Conservation (phyloP, 1,140 invertebrate species). For the Brachionus rubens region DNA sequence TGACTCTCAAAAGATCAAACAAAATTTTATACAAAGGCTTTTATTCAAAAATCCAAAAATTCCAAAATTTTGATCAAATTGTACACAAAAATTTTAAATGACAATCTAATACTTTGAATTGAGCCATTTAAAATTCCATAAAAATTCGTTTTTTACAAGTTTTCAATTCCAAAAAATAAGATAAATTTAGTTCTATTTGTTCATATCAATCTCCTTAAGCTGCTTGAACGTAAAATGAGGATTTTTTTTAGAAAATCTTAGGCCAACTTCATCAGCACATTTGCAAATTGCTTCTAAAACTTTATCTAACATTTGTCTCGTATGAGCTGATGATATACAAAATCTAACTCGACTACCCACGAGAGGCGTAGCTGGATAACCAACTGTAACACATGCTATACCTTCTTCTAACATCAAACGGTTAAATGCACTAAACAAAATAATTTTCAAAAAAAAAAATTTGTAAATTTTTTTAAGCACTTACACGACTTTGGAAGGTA, state of each 20-base stretch:
- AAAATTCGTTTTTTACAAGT: too few species aligned
- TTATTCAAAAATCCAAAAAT: too few species aligned
- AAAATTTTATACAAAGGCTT: too few species aligned
- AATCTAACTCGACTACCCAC: constrained; percentile 88
- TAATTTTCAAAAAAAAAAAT: constrained; percentile 28
- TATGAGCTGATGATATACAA: constrained; percentile 91
- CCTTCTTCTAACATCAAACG: constrained; percentile 74
- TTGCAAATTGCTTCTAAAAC: constrained; percentile 71
- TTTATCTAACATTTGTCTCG: constrained; percentile 88
- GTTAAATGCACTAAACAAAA: constrained; percentile 71
- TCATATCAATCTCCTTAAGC: not conserved
- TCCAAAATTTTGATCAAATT: too few species aligned
- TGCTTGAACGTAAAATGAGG: constrained; percentile 9
- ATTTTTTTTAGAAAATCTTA: constrained; percentile 32
- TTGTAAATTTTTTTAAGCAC: constrained; percentile 51
- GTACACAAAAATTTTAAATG: too few species aligned
- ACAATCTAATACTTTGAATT: too few species aligned
- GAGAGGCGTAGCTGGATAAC: constrained; percentile 95
- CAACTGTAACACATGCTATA: constrained; percentile 89
- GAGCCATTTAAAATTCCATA: too few species aligned
- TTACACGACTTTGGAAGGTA: constrained; percentile 86
- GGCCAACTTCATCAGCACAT: constrained; percentile 63
- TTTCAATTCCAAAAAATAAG: too few species aligned
- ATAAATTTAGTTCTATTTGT: too few species aligned
- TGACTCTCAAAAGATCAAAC: too few species aligned